Base-by-base conservation (phyloP, 2,113 vertebrate genomes). In the Cyprinodon variegatus region DNA sequence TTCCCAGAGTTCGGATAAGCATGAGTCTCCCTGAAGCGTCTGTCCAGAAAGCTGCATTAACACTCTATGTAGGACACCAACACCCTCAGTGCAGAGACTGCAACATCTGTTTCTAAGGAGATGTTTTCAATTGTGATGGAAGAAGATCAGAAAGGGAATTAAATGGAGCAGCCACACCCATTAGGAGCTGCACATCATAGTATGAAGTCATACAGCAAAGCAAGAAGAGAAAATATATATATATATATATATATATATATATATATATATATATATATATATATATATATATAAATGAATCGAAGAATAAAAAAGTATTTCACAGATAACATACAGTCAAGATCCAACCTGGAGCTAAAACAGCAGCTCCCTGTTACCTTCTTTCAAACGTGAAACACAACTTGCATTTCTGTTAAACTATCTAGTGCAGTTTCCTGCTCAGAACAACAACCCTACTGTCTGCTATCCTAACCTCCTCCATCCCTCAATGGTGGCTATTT, bases 311-410 rank as follows among this genome's bases (percentile, higher is more conserved):
- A 29, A 29, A 29, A 29, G 29, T 1, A 4, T 63, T 83, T 59
- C 72, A 39, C 65, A 22, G 22, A 38, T 15, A 29, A 15, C 40
- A 61, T 0, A 60, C 4, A 76, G 37, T 62, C 59, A 63, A 39
- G 73, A 66, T 65, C 64, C 68, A 68, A 65, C 40, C 71, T 70
- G 45, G n/a, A 63, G 63, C 46, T 11, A 37, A 68, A 78, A 68
- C 20, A 62, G n/a, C 9, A 45, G 22, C 39, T n/a, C 15, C 11
- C n/a, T 12, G 1, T 43, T 60, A 50, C 40, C 11, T 9, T 4
- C 12, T 60, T 70, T 61, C 14, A 65, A 22, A 59, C 17, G 7
- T 20, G 17, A 57, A 69, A 37, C 15, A 39, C 3, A 10, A 39
- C 57, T 78, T 67, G 29, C 29, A 6, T 41, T 78, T 61, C 20